These are phyloP conservation scores for Caranx ignobilis DNA, from an alignment of 2,113 vertebrate genomes.

Conservation along the genomic window DNA sequence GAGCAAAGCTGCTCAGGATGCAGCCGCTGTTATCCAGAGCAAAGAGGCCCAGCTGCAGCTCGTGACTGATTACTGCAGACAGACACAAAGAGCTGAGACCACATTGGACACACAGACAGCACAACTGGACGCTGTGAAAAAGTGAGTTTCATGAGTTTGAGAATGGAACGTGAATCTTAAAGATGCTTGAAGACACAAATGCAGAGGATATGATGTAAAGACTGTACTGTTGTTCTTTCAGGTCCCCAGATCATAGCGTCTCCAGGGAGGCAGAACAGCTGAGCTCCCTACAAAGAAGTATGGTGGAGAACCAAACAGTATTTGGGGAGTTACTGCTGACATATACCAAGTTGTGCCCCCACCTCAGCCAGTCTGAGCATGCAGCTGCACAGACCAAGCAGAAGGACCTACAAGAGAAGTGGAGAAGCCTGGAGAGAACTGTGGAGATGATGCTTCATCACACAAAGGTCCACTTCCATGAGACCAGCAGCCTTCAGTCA, in stretches of 20 bases:
- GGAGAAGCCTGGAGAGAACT: slow-evolving; percentile 83
- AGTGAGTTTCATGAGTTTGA: slow-evolving; percentile 82
- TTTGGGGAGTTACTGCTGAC: slow-evolving; percentile 82
- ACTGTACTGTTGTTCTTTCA: slow-evolving; percentile 36
- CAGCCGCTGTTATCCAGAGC: slow-evolving; percentile 78
- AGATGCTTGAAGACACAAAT: background rate
- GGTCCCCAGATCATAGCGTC: slow-evolving; percentile 81
- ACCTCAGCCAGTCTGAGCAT: slow-evolving; percentile 83
- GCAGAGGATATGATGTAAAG: background rate
- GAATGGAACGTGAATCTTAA: background rate
- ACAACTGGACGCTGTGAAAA: slow-evolving; percentile 86
- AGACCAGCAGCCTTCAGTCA: slow-evolving; percentile 78
- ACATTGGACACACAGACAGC: slow-evolving; percentile 80
- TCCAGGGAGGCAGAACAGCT: slow-evolving; percentile 84
- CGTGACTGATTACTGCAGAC: slow-evolving; percentile 84
- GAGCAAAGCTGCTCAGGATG: slow-evolving; percentile 86
- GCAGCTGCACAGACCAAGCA: slow-evolving; percentile 80
- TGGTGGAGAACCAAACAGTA: slow-evolving; percentile 82
- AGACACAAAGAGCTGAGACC: slow-evolving; percentile 70
- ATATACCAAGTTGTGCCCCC: slow-evolving; percentile 75
- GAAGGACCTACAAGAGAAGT: slow-evolving; percentile 82
- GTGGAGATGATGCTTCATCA: slow-evolving; percentile 81
- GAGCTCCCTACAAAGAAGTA: slow-evolving; percentile 75
- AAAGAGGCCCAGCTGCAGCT: slow-evolving; percentile 86
- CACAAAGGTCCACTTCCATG: slow-evolving; percentile 68